A percentile compares a stretch with the other conserved stretches of the same genome.
These are phyloP conservation scores for Onthophagus taurus DNA, from an alignment of 1,140 invertebrate species.

Conservation along the genomic window DNA sequence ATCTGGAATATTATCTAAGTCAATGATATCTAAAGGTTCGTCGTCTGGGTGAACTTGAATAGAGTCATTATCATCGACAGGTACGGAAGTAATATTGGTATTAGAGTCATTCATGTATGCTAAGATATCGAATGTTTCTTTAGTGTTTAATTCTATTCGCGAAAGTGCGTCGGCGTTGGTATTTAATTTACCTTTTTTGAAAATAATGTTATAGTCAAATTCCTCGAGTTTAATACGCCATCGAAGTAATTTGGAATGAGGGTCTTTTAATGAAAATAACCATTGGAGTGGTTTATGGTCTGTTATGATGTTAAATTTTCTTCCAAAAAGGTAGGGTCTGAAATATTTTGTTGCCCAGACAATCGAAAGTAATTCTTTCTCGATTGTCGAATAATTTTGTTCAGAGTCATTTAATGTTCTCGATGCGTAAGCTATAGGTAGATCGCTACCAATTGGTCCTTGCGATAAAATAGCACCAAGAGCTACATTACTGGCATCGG, in stretches of 20 bases:
- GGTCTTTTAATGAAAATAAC: constrained; percentile 15
- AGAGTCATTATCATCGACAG: too few relatives aligned
- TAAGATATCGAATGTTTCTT: too few relatives aligned
- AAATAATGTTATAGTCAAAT: constrained; percentile 13
- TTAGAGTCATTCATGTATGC: too few relatives aligned
- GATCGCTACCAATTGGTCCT: constrained; percentile 21
- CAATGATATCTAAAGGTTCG: too few relatives aligned
- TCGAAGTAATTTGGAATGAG: constrained; percentile 18
- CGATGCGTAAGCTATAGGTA: constrained; percentile 10
- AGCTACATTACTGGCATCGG: constrained; percentile 29
- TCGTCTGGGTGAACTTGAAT: too few relatives aligned
- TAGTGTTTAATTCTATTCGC: constrained; percentile 13
- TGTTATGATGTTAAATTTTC: constrained; percentile 14
- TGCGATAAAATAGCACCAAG: constrained; percentile 30
- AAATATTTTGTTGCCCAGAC: constrained; percentile 15
- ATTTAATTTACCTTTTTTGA: constrained; percentile 12
- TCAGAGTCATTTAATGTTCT: constrained; percentile 12
- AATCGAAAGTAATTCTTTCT: constrained; percentile 14
- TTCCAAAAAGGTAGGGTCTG: constrained; percentile 14
- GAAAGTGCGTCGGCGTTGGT: constrained; percentile 21
- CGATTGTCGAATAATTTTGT: constrained; percentile 14
- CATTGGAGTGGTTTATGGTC: constrained; percentile 17
- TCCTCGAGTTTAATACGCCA: constrained; percentile 15
- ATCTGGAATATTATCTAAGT: too few relatives aligned
- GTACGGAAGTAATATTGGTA: too few relatives aligned